Evolutionary conservation across 2,113 vertebrate species (phyloP), one percentile per base, ranked within the genome.

Genomic region (Oenanthe melanoleuca): DNA sequence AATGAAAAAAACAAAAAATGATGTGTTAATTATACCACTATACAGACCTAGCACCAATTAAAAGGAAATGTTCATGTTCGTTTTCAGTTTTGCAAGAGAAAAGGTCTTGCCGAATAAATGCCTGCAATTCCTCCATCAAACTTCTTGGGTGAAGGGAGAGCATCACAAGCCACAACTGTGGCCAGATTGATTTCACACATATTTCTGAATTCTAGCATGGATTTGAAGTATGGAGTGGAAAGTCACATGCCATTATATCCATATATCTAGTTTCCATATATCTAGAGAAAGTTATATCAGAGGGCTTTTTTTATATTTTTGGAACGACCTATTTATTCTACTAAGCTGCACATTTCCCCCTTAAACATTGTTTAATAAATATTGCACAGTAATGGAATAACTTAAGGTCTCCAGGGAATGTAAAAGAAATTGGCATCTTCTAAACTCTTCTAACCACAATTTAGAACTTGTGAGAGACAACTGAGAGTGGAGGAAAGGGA

Each of bases 361-460:
- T 49, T 17, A 67, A 88, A 34, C 63, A 25, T 70, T 33, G 21
- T 52, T 90, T 73, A 70, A 78, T 74, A 86, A 80, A 74, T 89
- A 52, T 33, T 52, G 50, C 69, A 14, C 21, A 28, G 22, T 81
- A 71, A 64, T 81, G 29, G 22, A 81, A 8, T 71, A 86, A 47
- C 26, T 37, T 74, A 34, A 74, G 21, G 29, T 86, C 44, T 93
- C 34, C 34, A 67, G 34, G 37, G 33, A 87, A 89, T 23, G 7
- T 84, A 63, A 80, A 81, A 60, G 66, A 84, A 63, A 12, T 56
- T 78, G 3, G 14, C 4, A 2, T 80, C 28, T 59, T 59, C 38
- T 80, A 19, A 77, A 31, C 31, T 73, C 12, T 61, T 81, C 34
- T 66, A 64, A 49, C 66, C 0, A 0, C 4, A 2, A 42, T 64